Percentiles rank a stretch among this genome's conserved stretches.
Conservation (phyloP, 2,113 vertebrate genomes). For the Andinoacara biseriatus region DNA sequence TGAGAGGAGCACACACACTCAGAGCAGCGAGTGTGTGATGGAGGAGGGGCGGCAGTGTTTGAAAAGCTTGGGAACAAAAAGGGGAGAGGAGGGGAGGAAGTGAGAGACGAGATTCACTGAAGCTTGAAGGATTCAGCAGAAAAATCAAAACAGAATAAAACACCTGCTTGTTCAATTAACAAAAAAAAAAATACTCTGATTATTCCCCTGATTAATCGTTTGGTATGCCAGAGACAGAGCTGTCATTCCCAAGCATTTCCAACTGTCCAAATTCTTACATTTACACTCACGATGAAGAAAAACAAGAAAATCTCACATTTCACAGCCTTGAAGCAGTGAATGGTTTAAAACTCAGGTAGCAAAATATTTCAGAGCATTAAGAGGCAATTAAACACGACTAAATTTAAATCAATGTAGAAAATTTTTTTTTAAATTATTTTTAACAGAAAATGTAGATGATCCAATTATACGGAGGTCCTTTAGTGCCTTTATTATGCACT, state of each 20-base stretch:
- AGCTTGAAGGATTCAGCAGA: background rate
- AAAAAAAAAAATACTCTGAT: too few species aligned
- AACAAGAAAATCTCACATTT: background rate
- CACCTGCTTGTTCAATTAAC: too few species aligned
- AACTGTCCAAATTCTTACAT: background rate
- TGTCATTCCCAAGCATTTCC: too few species aligned
- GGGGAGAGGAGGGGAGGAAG: background rate
- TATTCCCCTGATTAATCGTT: background rate
- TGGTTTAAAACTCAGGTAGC: background rate
- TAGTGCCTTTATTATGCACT: too few species aligned
- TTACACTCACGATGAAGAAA: too few species aligned
- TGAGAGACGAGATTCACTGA: background rate
- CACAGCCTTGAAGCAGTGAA: background rate
- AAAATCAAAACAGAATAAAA: background rate
- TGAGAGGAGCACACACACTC: slow-evolving; percentile 14
- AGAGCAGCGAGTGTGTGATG: background rate
- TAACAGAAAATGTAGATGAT: background rate
- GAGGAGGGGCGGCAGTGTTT: slow-evolving; percentile 47
- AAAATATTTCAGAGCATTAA: background rate
- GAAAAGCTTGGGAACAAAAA: slow-evolving; percentile 31
- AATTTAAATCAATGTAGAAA: background rate
- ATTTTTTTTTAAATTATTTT: too few species aligned
- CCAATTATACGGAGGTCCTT: too few species aligned
- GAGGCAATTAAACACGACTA: background rate
- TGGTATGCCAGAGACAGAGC: background rate